Base-by-base conservation (phyloP, 2,113 vertebrate species). In the Bubo scandiacus region DNA sequence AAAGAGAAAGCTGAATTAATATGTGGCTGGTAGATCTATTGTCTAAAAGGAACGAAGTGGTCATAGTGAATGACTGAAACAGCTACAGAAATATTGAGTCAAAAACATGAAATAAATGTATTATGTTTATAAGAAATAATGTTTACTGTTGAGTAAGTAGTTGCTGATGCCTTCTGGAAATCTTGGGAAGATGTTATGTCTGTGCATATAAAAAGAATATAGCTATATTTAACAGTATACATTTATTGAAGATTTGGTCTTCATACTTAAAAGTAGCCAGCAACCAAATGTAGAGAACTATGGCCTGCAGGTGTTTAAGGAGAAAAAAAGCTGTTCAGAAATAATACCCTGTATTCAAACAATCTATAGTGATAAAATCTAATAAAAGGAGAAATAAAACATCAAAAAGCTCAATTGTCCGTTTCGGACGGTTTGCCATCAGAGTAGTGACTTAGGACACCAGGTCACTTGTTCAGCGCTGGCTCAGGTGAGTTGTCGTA, bases 381-480 rank as follows among this genome's bases (percentile, higher is more conserved):
- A 71, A 71, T 62, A 89, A 84, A 91, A 93, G 68, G 80, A 91
- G 81, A 81, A 93, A 55, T 81, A 57, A 71, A 74, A 83, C 86
- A 81, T 96, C 91, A 96, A 81, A 91, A 86, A 96, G 94, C 91
- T 86, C 47, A 94, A 20, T 59, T 59, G 91, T 29, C 91, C 19
- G 6, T 94, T 73, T 91, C 91, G 88, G 91, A 77, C 52, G 73
- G 68, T 78, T 91, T 91, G 55, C 82, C 72, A 45, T 88, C 66
- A 18, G 75, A 70, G 58, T 9, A 18, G 72, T 18, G 71, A 19
- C 59, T 86, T 49, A 9, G 83, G 86, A 38, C 77, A 74, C 5
- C 15, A 16, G 88, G 86, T 90, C 81, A 55, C 58, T 73, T 6
- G 6, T 63, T 72, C 1, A 1, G 5, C 25, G 68, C 84, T 89